phyloP scores from a whole-genome alignment of 2,113 vertebrate genomes.

The Bufo bufo region DNA sequence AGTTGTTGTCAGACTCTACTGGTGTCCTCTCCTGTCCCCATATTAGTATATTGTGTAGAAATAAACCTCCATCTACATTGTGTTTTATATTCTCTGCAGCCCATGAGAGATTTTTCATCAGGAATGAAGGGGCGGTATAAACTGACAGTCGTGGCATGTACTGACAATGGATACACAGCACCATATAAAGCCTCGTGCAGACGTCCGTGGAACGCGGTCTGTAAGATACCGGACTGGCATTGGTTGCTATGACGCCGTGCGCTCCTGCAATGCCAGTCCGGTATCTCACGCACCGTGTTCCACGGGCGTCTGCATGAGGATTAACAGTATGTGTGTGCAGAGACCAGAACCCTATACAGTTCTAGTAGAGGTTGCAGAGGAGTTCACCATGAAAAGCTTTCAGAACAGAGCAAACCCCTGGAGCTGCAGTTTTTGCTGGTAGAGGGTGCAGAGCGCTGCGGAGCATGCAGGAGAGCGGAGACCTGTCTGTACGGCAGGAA shows the following conservation, averaged over 20 bases:
- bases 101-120: neutral
- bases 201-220: too few relatives aligned
- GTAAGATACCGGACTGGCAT: too few relatives aligned
- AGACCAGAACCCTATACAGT: neutral
- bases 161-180: neutral
- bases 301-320: too few relatives aligned
- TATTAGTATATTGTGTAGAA: constrained; percentile 76
- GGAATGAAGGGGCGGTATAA: neutral
- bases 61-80: constrained; percentile 74
- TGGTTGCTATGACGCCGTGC: too few relatives aligned
- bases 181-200: too few relatives aligned
- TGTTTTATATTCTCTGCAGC: constrained; percentile 40
- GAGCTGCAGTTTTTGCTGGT: neutral
- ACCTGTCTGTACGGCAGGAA: too few relatives aligned
- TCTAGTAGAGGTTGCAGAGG: neutral
- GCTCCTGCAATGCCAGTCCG: too few relatives aligned
- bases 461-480: too few relatives aligned
- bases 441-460: neutral
- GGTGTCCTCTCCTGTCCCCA: constrained; percentile 62
- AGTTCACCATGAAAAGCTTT: too few relatives aligned
- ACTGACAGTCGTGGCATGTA: too few relatives aligned
- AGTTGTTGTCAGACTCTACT: constrained; percentile 53
- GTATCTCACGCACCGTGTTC: too few relatives aligned
- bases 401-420: too few relatives aligned
- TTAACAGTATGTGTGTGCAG: neutral